Evolutionary conservation across 2,113 vertebrate genomes (phyloP).

Genomic region (Penelope pileata): DNA sequence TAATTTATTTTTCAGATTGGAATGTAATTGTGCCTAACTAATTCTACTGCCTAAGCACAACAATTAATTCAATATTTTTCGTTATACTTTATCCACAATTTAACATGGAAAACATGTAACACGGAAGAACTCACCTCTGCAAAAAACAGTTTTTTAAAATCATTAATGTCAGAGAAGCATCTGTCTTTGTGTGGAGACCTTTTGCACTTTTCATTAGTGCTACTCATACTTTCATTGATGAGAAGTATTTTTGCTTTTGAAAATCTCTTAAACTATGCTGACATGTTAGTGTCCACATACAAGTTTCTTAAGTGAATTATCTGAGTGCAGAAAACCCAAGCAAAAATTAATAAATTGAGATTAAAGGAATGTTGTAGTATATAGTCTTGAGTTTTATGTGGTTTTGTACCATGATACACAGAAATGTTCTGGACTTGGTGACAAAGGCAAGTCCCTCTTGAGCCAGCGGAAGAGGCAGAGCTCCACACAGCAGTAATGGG

Average conservation of each 20-base stretch:
- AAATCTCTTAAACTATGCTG: not conserved
- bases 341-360: not conserved
- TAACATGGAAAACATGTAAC: not conserved
- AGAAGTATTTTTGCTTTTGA: not conserved
- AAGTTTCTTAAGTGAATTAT: not conserved
- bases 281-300: not conserved
- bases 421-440: not conserved
- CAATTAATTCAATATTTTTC: not conserved
- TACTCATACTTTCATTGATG: not conserved
- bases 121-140: not conserved
- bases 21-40: not conserved
- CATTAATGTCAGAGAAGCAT: not conserved
- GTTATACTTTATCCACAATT: not conserved
- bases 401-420: not conserved
- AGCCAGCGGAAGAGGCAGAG: not conserved
- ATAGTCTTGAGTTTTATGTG: not conserved
- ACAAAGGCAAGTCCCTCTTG: not conserved
- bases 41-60: not conserved
- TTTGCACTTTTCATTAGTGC: not conserved
- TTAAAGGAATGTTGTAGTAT: not conserved
- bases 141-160: not conserved
- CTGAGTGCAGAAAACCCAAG: not conserved
- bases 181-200: not conserved
- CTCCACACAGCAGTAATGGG: accelerated
- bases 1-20: not conserved